Conservation (phyloP, 2,113 vertebrate species). For the Albula glossodonta region DNA sequence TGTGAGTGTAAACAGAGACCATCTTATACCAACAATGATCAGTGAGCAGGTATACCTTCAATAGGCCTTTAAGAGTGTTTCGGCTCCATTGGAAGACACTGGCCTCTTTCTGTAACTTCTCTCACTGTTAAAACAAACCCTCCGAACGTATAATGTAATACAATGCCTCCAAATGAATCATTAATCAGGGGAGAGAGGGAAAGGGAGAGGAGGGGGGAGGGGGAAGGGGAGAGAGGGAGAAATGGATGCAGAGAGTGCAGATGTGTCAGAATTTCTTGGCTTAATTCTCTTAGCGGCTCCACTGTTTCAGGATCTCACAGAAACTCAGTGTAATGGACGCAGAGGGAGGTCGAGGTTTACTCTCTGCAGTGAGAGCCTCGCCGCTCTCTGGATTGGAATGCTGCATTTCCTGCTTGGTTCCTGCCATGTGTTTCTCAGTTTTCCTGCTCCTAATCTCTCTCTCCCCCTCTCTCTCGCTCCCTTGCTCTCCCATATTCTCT, state of each 20-base stretch:
- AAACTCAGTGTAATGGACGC: conserved; percentile 19
- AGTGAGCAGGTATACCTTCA: not conserved
- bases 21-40: not conserved
- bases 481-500: not conserved
- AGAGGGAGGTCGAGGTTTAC: conserved; percentile 31
- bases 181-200: not conserved
- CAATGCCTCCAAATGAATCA: conserved; percentile 46
- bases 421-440: conserved; percentile 54
- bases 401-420: conserved; percentile 57
- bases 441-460: conserved; percentile 19
- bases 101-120: not conserved
- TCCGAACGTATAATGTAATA: conserved; percentile 38
- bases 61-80: not conserved
- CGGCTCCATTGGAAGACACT: not conserved
- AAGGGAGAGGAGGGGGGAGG: conserved; percentile 17
- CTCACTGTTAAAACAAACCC: conserved; percentile 11
- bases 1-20: not conserved
- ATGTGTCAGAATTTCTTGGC: conserved; percentile 46
- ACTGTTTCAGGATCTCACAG: conserved; percentile 43
- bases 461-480: not conserved
- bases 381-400: conserved; percentile 55
- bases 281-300: conserved; percentile 35
- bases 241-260: conserved; percentile 32
- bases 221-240: not conserved
- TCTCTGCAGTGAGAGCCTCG: conserved; percentile 20